Evolutionary conservation across 2,113 vertebrate genomes (phyloP).

Genomic region (Acrocephalus kingi): DNA sequence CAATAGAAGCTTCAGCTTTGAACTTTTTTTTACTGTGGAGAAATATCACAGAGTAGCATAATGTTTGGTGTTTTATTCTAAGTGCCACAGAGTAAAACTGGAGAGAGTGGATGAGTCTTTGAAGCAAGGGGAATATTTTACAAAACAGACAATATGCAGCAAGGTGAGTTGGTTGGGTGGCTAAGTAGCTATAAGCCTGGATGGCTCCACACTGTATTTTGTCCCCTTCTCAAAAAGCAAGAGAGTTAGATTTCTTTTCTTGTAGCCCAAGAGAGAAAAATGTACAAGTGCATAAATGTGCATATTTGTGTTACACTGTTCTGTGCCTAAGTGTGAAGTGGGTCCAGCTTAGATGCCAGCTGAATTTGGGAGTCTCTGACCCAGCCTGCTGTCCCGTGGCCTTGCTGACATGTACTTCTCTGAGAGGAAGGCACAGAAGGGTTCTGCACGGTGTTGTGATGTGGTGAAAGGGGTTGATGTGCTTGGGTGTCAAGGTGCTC

Average conservation of each 20-base stretch:
- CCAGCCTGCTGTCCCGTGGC: not conserved
- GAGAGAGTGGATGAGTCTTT: not conserved
- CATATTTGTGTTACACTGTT: not conserved
- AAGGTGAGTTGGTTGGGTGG: not conserved
- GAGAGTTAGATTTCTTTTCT: not conserved
- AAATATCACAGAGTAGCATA: not conserved
- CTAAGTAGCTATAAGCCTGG: not conserved
- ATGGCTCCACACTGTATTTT: not conserved
- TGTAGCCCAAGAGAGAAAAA: not conserved
- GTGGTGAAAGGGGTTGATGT: not conserved
- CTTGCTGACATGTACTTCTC: rapidly evolving
- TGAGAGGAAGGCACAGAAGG: rapidly evolving
- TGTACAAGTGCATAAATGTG: not conserved
- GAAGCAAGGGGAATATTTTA: not conserved
- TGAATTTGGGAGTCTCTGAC: not conserved
- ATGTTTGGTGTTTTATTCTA: not conserved
- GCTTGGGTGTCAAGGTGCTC: not conserved
- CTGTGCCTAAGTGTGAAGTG: not conserved
- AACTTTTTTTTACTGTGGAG: not conserved
- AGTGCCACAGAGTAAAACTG: not conserved
- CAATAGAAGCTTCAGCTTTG: not conserved
- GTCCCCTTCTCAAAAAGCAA: not conserved
- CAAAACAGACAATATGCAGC: not conserved
- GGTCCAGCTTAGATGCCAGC: not conserved
- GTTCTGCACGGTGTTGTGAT: not conserved